A percentile compares a stretch with the other conserved stretches of the same genome.
Evolutionary conservation across 2,113 vertebrate genomes (phyloP).

Genomic region (Hucho hucho): DNA sequence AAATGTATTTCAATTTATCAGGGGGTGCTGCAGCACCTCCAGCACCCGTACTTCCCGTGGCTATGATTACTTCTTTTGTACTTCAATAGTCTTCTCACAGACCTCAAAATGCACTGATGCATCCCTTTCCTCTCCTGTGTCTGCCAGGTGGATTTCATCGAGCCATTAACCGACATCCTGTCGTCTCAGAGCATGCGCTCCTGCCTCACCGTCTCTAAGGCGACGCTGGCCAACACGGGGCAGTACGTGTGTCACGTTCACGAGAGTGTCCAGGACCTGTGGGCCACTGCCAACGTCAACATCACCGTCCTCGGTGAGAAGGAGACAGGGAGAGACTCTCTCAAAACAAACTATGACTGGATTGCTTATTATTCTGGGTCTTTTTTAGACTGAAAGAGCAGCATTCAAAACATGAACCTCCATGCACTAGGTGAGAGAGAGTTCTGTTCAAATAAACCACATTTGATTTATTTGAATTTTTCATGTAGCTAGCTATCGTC

Average conservation of each 20-base stretch:
- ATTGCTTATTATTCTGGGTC: constrained; percentile 58
- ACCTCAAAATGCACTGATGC: not conserved
- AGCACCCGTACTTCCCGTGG: too few relatives aligned
- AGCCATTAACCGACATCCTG: constrained; percentile 76
- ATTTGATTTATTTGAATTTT: constrained; percentile 46
- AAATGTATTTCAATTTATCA: too few relatives aligned
- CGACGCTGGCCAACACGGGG: constrained; percentile 79
- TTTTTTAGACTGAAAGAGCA: constrained; percentile 17
- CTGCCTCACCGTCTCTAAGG: constrained; percentile 77
- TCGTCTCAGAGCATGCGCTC: constrained; percentile 76
- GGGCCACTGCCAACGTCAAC: constrained; percentile 70
- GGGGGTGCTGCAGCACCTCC: too few relatives aligned
- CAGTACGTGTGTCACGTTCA: constrained; percentile 82
- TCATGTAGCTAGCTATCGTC: constrained; percentile 15
- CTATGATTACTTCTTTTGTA: not conserved
- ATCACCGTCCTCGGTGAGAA: constrained; percentile 85
- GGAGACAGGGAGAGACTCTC: not conserved
- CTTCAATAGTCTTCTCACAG: not conserved
- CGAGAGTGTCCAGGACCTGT: constrained; percentile 73
- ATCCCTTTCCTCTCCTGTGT: not conserved
- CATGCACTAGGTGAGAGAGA: constrained; percentile 23
- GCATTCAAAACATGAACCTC: constrained; percentile 46
- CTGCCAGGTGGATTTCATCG: constrained; percentile 61
- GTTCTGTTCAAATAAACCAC: constrained; percentile 49
- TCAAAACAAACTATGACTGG: constrained; percentile 46